Evolutionary conservation across 2,797 vertebrate genomes (phyloP).

Genomic region (Morelia viridis): DNA sequence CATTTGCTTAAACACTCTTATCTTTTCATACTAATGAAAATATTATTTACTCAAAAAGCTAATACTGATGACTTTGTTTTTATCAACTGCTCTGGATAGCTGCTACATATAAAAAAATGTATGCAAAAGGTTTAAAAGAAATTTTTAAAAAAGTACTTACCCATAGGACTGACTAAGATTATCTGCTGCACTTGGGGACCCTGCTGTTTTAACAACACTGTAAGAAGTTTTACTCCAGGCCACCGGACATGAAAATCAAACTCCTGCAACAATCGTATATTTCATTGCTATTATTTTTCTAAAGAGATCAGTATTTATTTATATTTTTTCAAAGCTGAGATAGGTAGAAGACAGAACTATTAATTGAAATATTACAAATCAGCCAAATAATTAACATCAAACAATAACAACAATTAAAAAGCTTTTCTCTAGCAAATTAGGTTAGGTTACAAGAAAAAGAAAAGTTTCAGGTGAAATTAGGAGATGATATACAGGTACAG

Average conservation of each 20-base stretch:
- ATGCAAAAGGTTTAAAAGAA: background rate
- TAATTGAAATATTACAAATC: background rate
- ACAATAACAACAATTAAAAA: background rate
- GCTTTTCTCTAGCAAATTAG: background rate
- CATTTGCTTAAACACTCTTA: background rate
- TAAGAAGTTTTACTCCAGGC: slow-evolving; percentile 94
- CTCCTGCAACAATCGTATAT: slow-evolving; percentile 74
- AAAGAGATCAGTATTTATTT: background rate
- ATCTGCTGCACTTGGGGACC: slow-evolving; percentile 90
- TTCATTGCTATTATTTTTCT: background rate
- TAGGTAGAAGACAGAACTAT: background rate
- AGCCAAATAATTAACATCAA: background rate
- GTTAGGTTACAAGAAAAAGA: background rate
- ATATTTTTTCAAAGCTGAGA: background rate
- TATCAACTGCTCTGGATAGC: background rate
- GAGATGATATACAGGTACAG: no score
- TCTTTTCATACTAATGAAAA: background rate
- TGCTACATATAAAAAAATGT: background rate
- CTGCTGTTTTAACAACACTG: slow-evolving; percentile 90
- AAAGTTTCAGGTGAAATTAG: background rate
- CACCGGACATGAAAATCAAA: slow-evolving; percentile 99
- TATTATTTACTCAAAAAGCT: background rate
- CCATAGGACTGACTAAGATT: slow-evolving; percentile 96
- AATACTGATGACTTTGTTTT: background rate
- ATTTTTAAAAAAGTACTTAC: slow-evolving; percentile 72